Base-by-base conservation (phyloP, 1,140 invertebrate species). In the Drosophila aff. region DNA sequence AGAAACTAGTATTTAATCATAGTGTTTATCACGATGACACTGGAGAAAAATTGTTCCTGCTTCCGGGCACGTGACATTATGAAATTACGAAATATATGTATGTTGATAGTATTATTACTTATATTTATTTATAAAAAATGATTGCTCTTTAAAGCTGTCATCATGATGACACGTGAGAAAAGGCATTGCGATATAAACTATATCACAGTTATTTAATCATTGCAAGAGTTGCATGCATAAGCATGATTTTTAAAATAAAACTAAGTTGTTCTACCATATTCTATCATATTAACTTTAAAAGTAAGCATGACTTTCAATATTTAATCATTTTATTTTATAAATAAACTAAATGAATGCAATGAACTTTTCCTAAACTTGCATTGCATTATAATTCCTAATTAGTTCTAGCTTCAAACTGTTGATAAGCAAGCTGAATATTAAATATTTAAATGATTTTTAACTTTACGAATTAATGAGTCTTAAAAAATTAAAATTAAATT, bases 1-100 rank as follows among this genome's bases (percentile, higher is more conserved):
- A 46, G 44, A 36, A 57, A 40, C n/a, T 57, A 40, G 36, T 40
- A 18, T 26, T 26, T 57, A 40, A 26, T 26, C 10, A 57, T 41
- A 26, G 53, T 38, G 53, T 55, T 16, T 55, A 55, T 55, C 33
- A 40, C 3, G 15, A n/a, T 57, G 53, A 40, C 33, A 55, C 33
- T 38, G 6, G 8, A 0, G 31, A 5, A 55, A 23, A 16, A 16
- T 38, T 15, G 4, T 53, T 53, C 52, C 52, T 40, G 33, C 52
- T 23, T 40, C 52, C 36, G 36, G 33, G 18, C 15, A 55, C 33
- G 16, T 23, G 21, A 26, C 52, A 23, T 16, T 13, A 11, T 40
- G 21, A 57, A n/a, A 40, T 23, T 26, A 13, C 2, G 28, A 52
- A 52, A 52, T 52, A 31, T 52, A 2, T 21, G 21, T 21, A 28